Evolutionary conservation across 1,140 invertebrate genomes (phyloP), one percentile per base, ranked within the genome.

Genomic region (Paracyclopina nana): DNA sequence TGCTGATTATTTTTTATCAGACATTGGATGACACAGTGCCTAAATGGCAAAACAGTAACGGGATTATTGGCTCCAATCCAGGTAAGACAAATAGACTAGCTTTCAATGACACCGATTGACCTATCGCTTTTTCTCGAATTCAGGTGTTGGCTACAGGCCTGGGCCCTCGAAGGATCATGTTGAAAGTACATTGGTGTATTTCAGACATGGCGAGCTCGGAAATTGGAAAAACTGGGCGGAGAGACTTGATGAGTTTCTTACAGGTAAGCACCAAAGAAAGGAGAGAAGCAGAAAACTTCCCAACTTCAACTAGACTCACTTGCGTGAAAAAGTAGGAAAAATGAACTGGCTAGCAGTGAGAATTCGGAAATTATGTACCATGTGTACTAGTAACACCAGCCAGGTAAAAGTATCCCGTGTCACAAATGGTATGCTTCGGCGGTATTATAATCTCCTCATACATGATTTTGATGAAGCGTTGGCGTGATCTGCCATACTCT

Each of bases 1-100:
- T 92, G 76, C 69, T 94, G 64, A 77, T 81, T 50, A 77, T 92
- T 57, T 94, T 94, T 70, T 91, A 84, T 64, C 80, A 87, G 65
- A 94, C 87, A 25, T 67, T 95, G 60, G 82, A 91, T 61, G 65
- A 70, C 42, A 77, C 77, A 59, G 72, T 74, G 61, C 86, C 90
- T 8, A 88, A 85, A 67, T 87, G 85, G 77, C 75, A 80, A 64
- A 67, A 81, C 61, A 75, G 78, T 2, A 68, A 72, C 50, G 86
- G 85, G 48, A 65, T 92, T 55, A 87, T 94, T 57, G 86, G 86
- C 56, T 77, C 68, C 60, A 92, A 92, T 72, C 88, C 90, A 68
- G 83, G 83, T 84, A 68, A 67, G 60, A 56, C 6, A 46, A 12
- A 40, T 20, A 38, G 5, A 38, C 34, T n/a, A 16, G 20, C 9